Evolutionary conservation across 2,797 vertebrate species (phyloP).

Genomic region (Sebastes jordani): DNA sequence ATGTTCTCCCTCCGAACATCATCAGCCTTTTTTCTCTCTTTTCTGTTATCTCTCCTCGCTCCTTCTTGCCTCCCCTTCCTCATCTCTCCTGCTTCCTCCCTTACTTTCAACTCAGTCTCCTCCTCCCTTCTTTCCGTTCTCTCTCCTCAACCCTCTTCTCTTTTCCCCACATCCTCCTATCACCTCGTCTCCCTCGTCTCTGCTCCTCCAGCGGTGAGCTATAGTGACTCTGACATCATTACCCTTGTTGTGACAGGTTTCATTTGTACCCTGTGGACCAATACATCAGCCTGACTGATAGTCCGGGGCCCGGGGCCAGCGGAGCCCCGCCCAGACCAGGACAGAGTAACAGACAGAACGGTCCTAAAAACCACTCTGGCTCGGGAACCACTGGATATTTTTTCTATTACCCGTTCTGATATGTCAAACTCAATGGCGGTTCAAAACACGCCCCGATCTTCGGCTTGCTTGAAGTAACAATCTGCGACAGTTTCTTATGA

Average conservation of each 20-base stretch:
- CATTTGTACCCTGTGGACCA: constrained; percentile 80
- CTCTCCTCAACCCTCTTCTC: constrained; percentile 16
- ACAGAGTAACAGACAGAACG: constrained; percentile 66
- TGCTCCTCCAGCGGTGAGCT: constrained; percentile 70
- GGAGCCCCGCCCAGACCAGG: constrained; percentile 62
- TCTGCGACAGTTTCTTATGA: constrained; percentile 21
- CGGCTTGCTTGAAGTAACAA: constrained; percentile 30
- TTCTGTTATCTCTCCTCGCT: not conserved
- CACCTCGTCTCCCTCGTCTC: constrained; percentile 39
- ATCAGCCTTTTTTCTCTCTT: not conserved
- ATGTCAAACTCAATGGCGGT: constrained; percentile 46
- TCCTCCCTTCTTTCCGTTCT: not conserved
- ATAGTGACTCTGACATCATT: constrained; percentile 82
- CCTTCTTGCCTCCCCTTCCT: not conserved
- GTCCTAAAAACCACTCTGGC: constrained; percentile 67
- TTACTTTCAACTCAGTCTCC: not conserved
- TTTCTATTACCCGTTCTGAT: constrained; percentile 53
- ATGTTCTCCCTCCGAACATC: not conserved
- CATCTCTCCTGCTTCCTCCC: not conserved
- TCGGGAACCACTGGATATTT: constrained; percentile 51
- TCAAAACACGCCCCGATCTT: constrained; percentile 28
- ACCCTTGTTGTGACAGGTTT: constrained; percentile 85
- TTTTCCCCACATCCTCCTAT: constrained; percentile 26
- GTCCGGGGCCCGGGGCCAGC: constrained; percentile 68
- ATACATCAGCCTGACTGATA: constrained; percentile 81